Evolutionary conservation across 1,140 invertebrate genomes (phyloP).

Genomic region (Neodiprion lecontei): DNA sequence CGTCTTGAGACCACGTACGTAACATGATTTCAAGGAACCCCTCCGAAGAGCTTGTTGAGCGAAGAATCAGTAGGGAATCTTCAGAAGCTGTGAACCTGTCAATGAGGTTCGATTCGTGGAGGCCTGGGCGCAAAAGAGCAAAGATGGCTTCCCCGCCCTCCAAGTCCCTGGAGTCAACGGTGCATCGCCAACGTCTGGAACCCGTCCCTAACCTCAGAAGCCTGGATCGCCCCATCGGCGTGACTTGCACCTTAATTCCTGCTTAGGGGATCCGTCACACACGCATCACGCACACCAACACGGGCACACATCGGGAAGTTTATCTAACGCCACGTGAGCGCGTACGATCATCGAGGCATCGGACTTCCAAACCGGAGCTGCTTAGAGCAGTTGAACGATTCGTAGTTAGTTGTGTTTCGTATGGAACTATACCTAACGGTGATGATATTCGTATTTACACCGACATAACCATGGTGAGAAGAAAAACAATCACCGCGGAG

Average conservation of each 20-base stretch:
- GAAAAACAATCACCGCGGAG: neutral
- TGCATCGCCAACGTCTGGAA: constrained; percentile 5
- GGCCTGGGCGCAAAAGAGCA: constrained; percentile 38
- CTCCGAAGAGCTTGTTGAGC: neutral
- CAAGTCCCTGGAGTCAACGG: constrained; percentile 2
- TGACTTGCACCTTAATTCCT: constrained; percentile 52
- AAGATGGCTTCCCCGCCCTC: constrained; percentile 24
- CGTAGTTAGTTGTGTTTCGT: too few relatives aligned
- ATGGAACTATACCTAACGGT: neutral
- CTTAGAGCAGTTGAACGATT: too few relatives aligned
- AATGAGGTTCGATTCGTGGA: constrained; percentile 38
- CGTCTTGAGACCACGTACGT: neutral
- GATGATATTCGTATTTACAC: neutral
- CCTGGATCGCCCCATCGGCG: constrained; percentile 37
- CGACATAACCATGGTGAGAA: neutral
- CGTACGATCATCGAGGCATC: too few relatives aligned
- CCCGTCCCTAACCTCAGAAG: constrained; percentile 35
- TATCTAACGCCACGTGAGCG: too few relatives aligned
- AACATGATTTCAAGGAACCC: neutral
- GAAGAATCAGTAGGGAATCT: constrained; percentile 33
- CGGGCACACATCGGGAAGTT: too few relatives aligned
- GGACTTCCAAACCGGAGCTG: too few relatives aligned
- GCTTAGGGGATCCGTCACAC: constrained; percentile 23
- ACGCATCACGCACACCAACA: neutral
- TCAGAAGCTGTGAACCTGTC: constrained; percentile 50